Evolutionary conservation across 2,888 invertebrate species (phyloP), one percentile per base, ranked within the genome.

Genomic region (Meiosimyza decipiens): DNA sequence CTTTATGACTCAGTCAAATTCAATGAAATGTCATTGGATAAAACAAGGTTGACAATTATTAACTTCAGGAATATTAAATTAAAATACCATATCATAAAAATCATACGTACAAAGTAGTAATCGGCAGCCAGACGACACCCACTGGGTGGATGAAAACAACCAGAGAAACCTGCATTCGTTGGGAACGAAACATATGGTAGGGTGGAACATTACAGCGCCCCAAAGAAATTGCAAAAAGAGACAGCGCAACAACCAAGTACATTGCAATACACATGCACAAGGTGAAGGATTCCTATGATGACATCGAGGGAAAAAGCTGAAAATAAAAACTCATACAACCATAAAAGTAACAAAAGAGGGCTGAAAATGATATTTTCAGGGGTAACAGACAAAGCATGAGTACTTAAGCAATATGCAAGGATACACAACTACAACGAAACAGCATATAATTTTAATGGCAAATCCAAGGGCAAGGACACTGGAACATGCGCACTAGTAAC

Each of bases 381-480:
- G 70, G 40, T 62, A 40, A 67, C 47, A 13, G 28, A 16, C 52
- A 52, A 13, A 76, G 57, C 71, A 72, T 60, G 72, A 65, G 54
- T 60, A 73, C 49, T 52, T 22, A 51, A 60, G 74, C 76, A 75
- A 28, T 28, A 4, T 28, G 75, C 76, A 71, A 67, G 72, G 71
- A 63, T 49, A 71, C 65, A 77, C 76, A 70, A 50, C 49, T 47
- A 70, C 59, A 49, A 60, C 59, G 73, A 73, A 71, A 72, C 73
- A 62, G 63, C 68, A 69, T 51, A 65, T 28, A 73, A 74, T 64
- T 73, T 65, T 60, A 66, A 75, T 71, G 63, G 55, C 64, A 62
- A 64, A 74, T 40, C 85, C 85, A 86, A 86, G 86, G 86, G 85
- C 86, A 86, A 85, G 86, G 85, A 85, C 85, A 82, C 80, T 75